phyloP scores from a whole-genome alignment of 2,888 invertebrate genomes.

The Pedicia rivosa region DNA sequence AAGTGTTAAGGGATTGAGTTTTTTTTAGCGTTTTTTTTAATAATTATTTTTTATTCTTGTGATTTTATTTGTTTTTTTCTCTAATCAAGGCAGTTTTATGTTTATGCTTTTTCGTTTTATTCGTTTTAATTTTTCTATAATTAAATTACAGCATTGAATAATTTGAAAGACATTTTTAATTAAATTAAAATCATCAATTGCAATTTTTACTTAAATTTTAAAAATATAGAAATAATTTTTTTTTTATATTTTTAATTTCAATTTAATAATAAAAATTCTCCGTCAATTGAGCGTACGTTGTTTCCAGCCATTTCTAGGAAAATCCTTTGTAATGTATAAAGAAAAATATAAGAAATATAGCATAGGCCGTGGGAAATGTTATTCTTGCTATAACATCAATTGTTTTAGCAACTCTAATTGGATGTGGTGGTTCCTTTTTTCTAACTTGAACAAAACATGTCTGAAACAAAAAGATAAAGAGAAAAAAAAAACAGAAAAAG shows the following conservation, averaged over 20 bases:
- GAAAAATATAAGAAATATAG: slow-evolving; percentile 87
- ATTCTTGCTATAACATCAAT: slow-evolving; percentile 89
- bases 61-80: too few species aligned
- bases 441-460: slow-evolving; percentile 73
- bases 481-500: slow-evolving; percentile 10
- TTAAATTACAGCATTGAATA: too few species aligned
- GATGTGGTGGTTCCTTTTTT: slow-evolving; percentile 84
- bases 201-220: slow-evolving; percentile 4
- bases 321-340: slow-evolving; percentile 88
- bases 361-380: slow-evolving; percentile 84
- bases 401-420: slow-evolving; percentile 84
- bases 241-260: too few species aligned
- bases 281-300: neutral
- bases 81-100: too few species aligned
- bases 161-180: too few species aligned
- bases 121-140: too few species aligned
- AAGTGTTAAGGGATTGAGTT: too few species aligned
- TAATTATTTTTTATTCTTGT: too few species aligned
- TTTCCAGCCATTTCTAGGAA: slow-evolving; percentile 24
- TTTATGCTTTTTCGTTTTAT: too few species aligned
- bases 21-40: too few species aligned
- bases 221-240: neutral
- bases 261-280: too few species aligned
- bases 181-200: too few species aligned
- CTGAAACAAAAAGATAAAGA: slow-evolving; percentile 40